Percentiles rank a stretch among this genome's conserved stretches.
Evolutionary conservation across 2,888 invertebrate genomes (phyloP).

Genomic region (Euzetes globulus): DNA sequence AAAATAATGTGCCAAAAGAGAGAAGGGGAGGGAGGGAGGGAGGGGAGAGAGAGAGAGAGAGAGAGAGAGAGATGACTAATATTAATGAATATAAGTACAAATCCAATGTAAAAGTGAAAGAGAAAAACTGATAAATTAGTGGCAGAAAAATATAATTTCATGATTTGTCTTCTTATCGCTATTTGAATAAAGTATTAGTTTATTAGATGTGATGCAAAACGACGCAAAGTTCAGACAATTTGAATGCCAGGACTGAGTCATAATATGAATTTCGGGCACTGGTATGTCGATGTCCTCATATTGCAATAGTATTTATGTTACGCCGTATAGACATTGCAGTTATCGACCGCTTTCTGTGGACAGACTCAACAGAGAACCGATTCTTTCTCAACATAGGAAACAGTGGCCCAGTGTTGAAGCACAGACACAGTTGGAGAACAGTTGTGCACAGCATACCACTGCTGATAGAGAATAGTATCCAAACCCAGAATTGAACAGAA

Average conservation of each 20-base stretch:
- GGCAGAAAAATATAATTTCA: not conserved
- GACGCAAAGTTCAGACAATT: not conserved
- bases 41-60: no score
- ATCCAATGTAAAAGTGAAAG: no score
- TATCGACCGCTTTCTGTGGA: constrained; percentile 7
- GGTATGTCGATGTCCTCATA: not conserved
- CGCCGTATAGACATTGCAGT: not conserved
- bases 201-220: not conserved
- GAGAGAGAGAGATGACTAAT: no score
- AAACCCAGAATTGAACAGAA: not conserved
- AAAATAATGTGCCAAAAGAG: no score
- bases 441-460: not conserved
- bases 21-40: no score
- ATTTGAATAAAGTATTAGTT: not conserved
- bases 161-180: not conserved
- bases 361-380: not conserved
- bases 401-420: not conserved
- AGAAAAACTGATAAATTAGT: no score
- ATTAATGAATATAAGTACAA: no score
- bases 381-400: not conserved
- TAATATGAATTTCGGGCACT: no score
- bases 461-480: not conserved
- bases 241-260: not conserved
- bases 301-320: not conserved
- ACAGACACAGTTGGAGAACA: not conserved